Conservation (phyloP, 2,888 invertebrate genomes). For the Melanostoma mellinum region DNA sequence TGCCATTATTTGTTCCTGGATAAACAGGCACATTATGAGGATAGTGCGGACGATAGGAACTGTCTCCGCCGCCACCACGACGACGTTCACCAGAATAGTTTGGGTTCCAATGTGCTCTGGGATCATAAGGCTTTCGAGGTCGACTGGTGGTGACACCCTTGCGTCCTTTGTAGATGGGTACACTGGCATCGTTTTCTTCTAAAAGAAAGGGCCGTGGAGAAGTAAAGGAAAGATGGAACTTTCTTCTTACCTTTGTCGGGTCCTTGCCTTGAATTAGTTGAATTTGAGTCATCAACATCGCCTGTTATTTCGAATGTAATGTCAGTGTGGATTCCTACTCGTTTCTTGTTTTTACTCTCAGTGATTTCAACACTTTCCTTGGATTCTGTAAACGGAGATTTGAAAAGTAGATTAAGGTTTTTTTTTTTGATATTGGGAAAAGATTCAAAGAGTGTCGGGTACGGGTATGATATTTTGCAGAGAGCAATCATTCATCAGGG, state of each 20-base stretch:
- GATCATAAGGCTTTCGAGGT: slow-evolving; percentile 78
- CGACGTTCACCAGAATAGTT: slow-evolving; percentile 78
- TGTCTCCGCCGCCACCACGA: slow-evolving; percentile 61
- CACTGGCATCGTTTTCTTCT: slow-evolving; percentile 81
- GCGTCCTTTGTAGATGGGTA: slow-evolving; percentile 81
- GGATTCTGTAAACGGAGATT: slow-evolving; percentile 76
- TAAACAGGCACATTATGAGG: slow-evolving; percentile 78
- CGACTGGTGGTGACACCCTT: slow-evolving; percentile 76
- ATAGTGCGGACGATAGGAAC: slow-evolving; percentile 77
- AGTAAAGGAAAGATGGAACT: too few species aligned
- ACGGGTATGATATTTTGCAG: too few species aligned
- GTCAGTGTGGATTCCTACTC: slow-evolving; percentile 81
- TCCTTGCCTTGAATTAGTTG: slow-evolving; percentile 78
- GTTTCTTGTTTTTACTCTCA: slow-evolving; percentile 81
- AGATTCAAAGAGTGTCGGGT: too few species aligned
- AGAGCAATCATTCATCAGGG: too few species aligned
- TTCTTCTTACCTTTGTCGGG: slow-evolving; percentile 77
- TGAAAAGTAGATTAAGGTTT: background rate
- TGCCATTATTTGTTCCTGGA: slow-evolving; percentile 75
- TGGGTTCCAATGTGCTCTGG: slow-evolving; percentile 79
- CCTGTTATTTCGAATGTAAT: slow-evolving; percentile 82
- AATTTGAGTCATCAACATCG: slow-evolving; percentile 78
- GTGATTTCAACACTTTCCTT: slow-evolving; percentile 82
- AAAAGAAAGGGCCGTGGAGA: background rate
- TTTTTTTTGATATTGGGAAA: background rate